These are phyloP conservation scores for Enteromius fasciolatus DNA, from an alignment of 2,797 vertebrate genomes.

Conservation along the genomic window DNA sequence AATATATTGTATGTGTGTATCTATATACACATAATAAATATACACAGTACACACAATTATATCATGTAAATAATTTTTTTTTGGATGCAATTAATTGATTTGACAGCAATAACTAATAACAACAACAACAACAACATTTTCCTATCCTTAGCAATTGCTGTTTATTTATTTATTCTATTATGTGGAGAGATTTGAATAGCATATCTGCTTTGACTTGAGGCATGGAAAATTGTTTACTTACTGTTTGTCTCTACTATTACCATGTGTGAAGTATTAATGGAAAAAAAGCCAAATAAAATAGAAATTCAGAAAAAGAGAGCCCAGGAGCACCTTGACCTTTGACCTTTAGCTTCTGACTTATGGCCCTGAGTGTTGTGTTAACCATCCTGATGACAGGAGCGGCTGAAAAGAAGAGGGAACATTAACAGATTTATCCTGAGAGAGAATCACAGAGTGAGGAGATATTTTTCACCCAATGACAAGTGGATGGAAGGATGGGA, in stretches of 20 bases:
- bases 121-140: not conserved
- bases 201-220: not conserved
- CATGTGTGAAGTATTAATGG: not conserved
- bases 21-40: no score
- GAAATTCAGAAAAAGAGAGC: constrained; percentile 31
- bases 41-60: no score
- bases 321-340: constrained; percentile 51
- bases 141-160: not conserved
- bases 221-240: constrained; percentile 4
- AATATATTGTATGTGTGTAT: no score
- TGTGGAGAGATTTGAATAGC: not conserved
- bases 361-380: constrained; percentile 78
- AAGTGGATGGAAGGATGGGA: constrained; percentile 15
- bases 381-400: constrained; percentile 68
- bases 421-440: constrained; percentile 38
- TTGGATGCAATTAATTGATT: no score
- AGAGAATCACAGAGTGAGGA: constrained; percentile 11
- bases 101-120: not conserved
- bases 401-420: constrained; percentile 31
- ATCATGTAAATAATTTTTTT: no score
- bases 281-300: constrained; percentile 33
- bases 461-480: constrained; percentile 35
- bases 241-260: not conserved
- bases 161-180: not conserved
- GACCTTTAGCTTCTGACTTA: constrained; percentile 49